Evolutionary conservation across 2,797 vertebrate genomes (phyloP), one percentile per base, ranked within the genome.

Genomic region (Phataginus tricuspis): DNA sequence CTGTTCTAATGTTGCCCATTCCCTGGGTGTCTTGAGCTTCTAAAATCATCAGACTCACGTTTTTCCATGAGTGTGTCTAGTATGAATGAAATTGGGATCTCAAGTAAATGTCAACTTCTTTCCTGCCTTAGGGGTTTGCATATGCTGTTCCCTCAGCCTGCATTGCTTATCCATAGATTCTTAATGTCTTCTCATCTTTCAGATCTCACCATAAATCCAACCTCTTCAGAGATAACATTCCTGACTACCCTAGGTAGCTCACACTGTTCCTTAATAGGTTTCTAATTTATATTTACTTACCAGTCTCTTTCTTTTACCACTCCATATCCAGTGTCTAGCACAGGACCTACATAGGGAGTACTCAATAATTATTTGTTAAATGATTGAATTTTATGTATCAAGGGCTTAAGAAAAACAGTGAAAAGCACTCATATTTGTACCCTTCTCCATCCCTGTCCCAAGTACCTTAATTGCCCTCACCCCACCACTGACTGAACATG

Each of bases 361-460:
- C 13, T 64, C 68, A 71, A 2, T 91, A 84, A 64, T 74, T 90
- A 6, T 71, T 94, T 86, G 31, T 74, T 87, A 77, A 93, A 34
- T 95, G 27, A 63, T 49, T 94, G 63, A 89, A 39, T 72, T 80
- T 59, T 64, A 9, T 72, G 2, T 69, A 77, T 74, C 74, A 29
- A 57, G 42, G 29, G 3, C 85, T 96, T 97, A 93, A 78, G 21
- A 72, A 93, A 94, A 94, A 64, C 49, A 78, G 2, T 72, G 75
- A 72, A 86, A 94, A 83, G 45, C 64, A 14, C 34, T 57, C 18
- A 57, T 39, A 57, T 90, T 92, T 78, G 78, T 9, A 23, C 19
- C 15, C 42, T 86, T 77, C 12, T 27, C 37, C 9, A 55, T 1
- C 51, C 13, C 45, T 74, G 23, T 29, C 23, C 66, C 53, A 77